These are phyloP conservation scores for Myioborus miniatus DNA, from an alignment of 2,797 vertebrate genomes.

Conservation along the genomic window DNA sequence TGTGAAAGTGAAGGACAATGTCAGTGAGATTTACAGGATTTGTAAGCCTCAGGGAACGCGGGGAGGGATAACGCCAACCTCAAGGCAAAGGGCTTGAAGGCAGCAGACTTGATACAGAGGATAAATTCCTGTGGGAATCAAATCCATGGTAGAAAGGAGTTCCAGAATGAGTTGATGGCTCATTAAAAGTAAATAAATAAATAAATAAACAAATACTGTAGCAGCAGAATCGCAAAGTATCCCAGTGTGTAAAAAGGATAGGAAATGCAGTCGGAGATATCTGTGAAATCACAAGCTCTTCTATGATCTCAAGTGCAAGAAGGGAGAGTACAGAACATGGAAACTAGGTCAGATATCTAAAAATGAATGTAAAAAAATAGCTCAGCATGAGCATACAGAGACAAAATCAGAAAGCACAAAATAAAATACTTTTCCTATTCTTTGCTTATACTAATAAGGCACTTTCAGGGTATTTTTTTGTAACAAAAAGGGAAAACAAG, in stretches of 20 bases:
- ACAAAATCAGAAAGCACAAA: slow-evolving; percentile 27
- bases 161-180: neutral
- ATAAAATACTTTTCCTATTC: slow-evolving; percentile 7
- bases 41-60: neutral
- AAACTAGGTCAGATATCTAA: slow-evolving; percentile 67
- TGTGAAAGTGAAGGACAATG: neutral
- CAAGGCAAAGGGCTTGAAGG: neutral
- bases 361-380: slow-evolving; percentile 28
- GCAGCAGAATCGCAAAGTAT: neutral
- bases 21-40: neutral
- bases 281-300: slow-evolving; percentile 26
- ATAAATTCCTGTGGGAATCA: neutral
- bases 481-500: neutral
- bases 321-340: neutral
- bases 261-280: neutral
- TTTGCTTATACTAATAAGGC: slow-evolving; percentile 27
- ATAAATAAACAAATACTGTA: neutral
- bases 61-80: neutral
- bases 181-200: neutral
- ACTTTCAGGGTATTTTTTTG: neutral
- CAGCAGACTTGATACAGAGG: neutral
- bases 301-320: slow-evolving; percentile 41
- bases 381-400: neutral
- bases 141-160: neutral
- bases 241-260: neutral